These are phyloP conservation scores for Zaprionus capensis DNA, from an alignment of 1,140 invertebrate species.

Conservation along the genomic window DNA sequence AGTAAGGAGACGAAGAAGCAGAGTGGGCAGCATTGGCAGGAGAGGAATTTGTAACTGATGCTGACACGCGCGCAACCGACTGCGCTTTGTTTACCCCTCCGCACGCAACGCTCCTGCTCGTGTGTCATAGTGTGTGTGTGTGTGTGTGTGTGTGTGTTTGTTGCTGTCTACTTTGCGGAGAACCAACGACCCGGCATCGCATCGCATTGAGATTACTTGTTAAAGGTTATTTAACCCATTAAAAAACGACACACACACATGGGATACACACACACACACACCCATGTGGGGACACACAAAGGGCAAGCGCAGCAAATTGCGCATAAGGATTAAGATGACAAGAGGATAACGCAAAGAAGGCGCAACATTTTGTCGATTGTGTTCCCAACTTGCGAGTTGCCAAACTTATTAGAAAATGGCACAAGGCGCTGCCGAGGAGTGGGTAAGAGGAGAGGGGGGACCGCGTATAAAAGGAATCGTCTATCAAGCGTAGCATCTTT, in stretches of 20 bases:
- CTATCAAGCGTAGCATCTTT: constrained; percentile 53
- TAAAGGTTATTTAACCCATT: constrained; percentile 79
- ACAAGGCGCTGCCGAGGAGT: background rate
- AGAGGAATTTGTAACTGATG: constrained; percentile 56
- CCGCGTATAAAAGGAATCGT: constrained; percentile 8
- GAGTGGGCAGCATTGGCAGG: background rate
- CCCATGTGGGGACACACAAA: constrained; percentile 6
- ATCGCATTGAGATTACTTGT: constrained; percentile 65
- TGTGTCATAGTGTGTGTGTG: background rate
- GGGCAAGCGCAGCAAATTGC: constrained; percentile 33
- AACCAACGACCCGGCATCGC: constrained; percentile 61
- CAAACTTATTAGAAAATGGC: constrained; percentile 34
- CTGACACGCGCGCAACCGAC: constrained; percentile 64
- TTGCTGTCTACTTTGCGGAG: constrained; percentile 46
- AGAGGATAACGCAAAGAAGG: constrained; percentile 27
- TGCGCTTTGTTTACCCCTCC: constrained; percentile 24
- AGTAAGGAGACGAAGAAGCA: background rate
- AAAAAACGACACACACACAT: constrained; percentile 25
- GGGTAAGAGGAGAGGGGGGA: background rate
- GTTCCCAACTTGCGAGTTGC: constrained; percentile 25
- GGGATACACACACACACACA: background rate
- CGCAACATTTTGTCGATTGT: constrained; percentile 47
- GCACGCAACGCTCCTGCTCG: background rate
- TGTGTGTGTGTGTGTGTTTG: constrained; percentile 30
- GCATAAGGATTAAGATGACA: constrained; percentile 51